A percentile compares a stretch with the other conserved stretches of the same genome.
phyloP scores from a whole-genome alignment of 2,113 vertebrate species.

The Dipodomys spectabilis region DNA sequence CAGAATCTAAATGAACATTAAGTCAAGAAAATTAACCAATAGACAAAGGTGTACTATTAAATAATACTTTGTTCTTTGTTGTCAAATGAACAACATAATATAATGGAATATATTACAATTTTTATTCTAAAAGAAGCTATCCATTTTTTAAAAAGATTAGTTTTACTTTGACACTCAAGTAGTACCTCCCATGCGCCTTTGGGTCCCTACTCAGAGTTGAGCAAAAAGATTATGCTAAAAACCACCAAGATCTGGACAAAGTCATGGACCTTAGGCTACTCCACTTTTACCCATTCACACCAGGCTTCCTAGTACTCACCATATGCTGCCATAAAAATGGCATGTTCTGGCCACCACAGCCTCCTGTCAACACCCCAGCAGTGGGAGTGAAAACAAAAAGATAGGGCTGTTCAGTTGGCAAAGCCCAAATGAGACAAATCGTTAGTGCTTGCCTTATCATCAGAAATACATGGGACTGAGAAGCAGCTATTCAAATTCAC shows the following conservation, averaged over 20 bases:
- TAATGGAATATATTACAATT: not conserved
- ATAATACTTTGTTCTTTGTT: slow-evolving; percentile 8
- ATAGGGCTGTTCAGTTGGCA: not conserved
- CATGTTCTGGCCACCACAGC: not conserved
- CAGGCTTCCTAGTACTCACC: slow-evolving; percentile 62
- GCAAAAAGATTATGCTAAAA: not conserved
- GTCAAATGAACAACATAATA: slow-evolving; percentile 34
- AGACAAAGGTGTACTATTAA: slow-evolving; percentile 42
- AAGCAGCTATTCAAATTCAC: not conserved
- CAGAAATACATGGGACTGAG: not conserved
- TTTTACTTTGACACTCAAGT: slow-evolving; percentile 11
- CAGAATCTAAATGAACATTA: not conserved
- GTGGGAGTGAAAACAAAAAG: slow-evolving; percentile 41
- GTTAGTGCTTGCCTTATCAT: not conserved
- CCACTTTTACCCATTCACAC: not conserved
- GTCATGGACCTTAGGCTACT: slow-evolving; percentile 55
- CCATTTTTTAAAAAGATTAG: not conserved
- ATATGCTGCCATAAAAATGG: slow-evolving; percentile 63
- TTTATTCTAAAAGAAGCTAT: slow-evolving; percentile 33
- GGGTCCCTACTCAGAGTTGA: not conserved
- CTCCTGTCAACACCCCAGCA: not conserved
- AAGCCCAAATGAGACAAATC: not conserved
- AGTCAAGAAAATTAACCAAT: slow-evolving; percentile 43
- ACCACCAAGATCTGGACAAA: slow-evolving; percentile 21
- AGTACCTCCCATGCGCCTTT: not conserved